These are phyloP conservation scores for Drosophila repletoides DNA, from an alignment of 1,140 invertebrate genomes.

Conservation along the genomic window DNA sequence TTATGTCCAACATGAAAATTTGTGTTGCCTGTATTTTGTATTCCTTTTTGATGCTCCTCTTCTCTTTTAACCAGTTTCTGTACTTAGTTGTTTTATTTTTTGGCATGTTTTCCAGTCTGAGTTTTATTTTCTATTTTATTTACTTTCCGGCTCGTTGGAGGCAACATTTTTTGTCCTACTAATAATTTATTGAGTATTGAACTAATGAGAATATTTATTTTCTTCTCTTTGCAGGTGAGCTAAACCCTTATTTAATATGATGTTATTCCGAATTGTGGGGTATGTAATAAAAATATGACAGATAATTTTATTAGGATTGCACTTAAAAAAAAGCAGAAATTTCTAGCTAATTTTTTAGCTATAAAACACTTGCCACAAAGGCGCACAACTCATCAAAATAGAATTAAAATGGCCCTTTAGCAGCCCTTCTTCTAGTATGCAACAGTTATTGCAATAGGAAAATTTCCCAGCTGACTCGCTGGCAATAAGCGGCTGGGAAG, in stretches of 20 bases:
- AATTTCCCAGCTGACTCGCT: constrained; percentile 16
- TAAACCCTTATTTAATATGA: neutral
- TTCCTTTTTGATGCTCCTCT: constrained; percentile 4
- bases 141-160: constrained; percentile 57
- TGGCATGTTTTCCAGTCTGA: constrained; percentile 33
- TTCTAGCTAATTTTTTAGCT: constrained; percentile 5
- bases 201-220: no score
- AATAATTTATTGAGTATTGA: no score
- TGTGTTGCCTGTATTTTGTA: constrained; percentile 57
- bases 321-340: neutral
- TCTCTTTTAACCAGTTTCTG: constrained; percentile 2
- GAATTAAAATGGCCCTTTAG: constrained; percentile 7
- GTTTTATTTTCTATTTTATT: constrained; percentile 49
- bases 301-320: neutral
- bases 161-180: constrained; percentile 13
- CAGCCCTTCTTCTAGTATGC: constrained; percentile 36
- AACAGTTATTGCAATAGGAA: constrained; percentile 48
- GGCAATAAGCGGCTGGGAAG: constrained; percentile 10
- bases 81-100: neutral
- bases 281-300: constrained; percentile 4
- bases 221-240: constrained; percentile 58
- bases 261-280: neutral
- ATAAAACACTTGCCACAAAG: neutral
- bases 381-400: constrained; percentile 7
- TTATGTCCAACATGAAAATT: constrained; percentile 73